Base-by-base conservation (phyloP, 2,113 vertebrate genomes). In the Rutilus rutilus region DNA sequence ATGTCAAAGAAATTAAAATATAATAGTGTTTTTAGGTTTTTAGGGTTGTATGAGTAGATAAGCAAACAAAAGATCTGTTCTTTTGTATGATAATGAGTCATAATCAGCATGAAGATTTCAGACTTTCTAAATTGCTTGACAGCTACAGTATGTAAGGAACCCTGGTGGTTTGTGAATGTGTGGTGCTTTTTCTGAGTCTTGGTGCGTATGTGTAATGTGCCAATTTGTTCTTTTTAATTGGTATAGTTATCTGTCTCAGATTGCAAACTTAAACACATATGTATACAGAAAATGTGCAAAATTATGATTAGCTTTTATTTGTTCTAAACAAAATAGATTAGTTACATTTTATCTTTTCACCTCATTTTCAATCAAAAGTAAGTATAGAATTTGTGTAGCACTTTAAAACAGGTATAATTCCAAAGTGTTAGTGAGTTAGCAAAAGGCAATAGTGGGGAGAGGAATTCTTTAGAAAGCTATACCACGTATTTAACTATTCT, bases 41-140 rank as follows among this genome's bases (percentile, higher is more conserved):
- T 52, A 33, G 27, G 45, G 42, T 82, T 82, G 42, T 50, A 11
- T 69, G 45, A 82, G 62, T 69, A 52, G 80, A 69, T 65, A 64
- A 64, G 21, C 59, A 64, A 80, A 80, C n/a, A 65, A 81, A 64
- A 81, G 59, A 81, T 65, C 39, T 79, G 57, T 79, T 82, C 36
- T 69, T 67, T 52, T 69, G 10, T 33, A 9, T 62, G 19, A 54
- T 67, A 69, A 67, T 67, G 80, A 64, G 57, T 64, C 36, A 67
- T 50, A 33, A 69, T 82, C 78, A 65, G 59, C 39, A 42, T 62
- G 36, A 59, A 39, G 27, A 65, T 69, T 69, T 69, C 6, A 52
- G 78, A 64, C 14, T 65, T 81, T 81, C 59, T 65, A 47, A 81
- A 64, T 65, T 30, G n/a, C 39, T 80, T 80, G 78, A 64, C 39